Percentiles rank a stretch among this genome's conserved stretches.
Evolutionary conservation across 2,888 invertebrate species (phyloP).

Genomic region (Lacanobia wlatinum): DNA sequence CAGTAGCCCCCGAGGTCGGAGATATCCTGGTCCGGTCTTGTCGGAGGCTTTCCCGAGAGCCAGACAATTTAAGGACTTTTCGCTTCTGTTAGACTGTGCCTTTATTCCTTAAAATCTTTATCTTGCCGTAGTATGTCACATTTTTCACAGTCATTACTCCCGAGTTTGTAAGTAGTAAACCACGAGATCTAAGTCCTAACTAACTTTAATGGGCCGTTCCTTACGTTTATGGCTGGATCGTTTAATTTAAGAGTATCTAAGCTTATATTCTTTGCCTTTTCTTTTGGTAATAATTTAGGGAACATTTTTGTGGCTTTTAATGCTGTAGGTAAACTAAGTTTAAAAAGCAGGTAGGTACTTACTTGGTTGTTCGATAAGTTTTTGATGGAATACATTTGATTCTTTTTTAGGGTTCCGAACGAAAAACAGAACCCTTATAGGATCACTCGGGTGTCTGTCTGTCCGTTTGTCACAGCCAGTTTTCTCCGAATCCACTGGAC

Average conservation of each 20-base stretch:
- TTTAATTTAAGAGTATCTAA: constrained; percentile 36
- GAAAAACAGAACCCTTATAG: no score
- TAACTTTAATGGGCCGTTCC: constrained; percentile 18
- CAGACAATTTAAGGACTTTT: neutral
- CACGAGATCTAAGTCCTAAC: constrained; percentile 5
- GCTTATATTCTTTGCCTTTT: constrained; percentile 6
- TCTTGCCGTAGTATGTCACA: neutral
- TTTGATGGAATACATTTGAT: no score
- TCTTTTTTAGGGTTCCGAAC: no score
- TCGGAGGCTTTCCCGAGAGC: no score
- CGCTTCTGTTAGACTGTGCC: neutral
- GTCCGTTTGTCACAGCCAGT: no score
- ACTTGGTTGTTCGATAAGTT: no score
- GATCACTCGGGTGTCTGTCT: no score
- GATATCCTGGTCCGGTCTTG: no score
- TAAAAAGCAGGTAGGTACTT: no score
- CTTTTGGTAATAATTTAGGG: neutral
- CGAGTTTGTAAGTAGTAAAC: constrained; percentile 32
- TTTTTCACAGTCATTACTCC: constrained; percentile 2
- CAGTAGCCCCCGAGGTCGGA: no score
- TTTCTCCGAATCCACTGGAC: no score
- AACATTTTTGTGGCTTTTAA: neutral
- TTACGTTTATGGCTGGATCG: constrained; percentile 24
- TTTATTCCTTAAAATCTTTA: neutral
- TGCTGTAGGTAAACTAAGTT: neutral